Evolutionary conservation across 2,888 invertebrate genomes (phyloP).

Genomic region (Luffia ferchaultella): DNA sequence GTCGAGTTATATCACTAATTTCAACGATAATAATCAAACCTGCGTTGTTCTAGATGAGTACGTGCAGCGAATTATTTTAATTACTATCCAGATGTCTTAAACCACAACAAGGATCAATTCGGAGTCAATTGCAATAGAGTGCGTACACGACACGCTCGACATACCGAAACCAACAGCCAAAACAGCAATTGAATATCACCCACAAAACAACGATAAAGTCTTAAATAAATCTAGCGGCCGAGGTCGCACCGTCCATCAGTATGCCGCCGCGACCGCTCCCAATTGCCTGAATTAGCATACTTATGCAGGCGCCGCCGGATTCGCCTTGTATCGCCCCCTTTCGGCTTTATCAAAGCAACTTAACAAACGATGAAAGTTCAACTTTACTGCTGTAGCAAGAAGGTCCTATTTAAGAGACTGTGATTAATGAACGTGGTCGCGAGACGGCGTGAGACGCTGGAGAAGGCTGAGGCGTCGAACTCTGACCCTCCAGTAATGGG

Average conservation of each 20-base stretch:
- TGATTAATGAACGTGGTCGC: background rate
- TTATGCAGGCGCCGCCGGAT: constrained; percentile 44
- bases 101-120: background rate
- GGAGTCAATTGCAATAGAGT: background rate
- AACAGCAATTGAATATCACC: too few species aligned
- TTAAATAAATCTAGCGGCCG: background rate
- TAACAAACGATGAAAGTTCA: background rate
- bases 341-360: background rate
- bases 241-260: constrained; percentile 24
- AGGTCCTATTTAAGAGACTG: background rate
- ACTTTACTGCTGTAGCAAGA: background rate
- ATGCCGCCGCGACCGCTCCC: constrained; percentile 30
- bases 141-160: background rate
- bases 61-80: too few species aligned
- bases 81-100: background rate
- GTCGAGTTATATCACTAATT: too few species aligned
- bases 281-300: constrained; percentile 57
- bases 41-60: too few species aligned
- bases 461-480: background rate
- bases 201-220: too few species aligned
- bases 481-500: background rate
- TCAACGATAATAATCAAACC: too few species aligned
- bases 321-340: constrained; percentile 21
- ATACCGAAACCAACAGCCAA: too few species aligned
- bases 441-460: background rate